Evolutionary conservation across 1,140 invertebrate species (phyloP), one percentile per base, ranked within the genome.

Genomic region (Pseudobourletiella spinata): DNA sequence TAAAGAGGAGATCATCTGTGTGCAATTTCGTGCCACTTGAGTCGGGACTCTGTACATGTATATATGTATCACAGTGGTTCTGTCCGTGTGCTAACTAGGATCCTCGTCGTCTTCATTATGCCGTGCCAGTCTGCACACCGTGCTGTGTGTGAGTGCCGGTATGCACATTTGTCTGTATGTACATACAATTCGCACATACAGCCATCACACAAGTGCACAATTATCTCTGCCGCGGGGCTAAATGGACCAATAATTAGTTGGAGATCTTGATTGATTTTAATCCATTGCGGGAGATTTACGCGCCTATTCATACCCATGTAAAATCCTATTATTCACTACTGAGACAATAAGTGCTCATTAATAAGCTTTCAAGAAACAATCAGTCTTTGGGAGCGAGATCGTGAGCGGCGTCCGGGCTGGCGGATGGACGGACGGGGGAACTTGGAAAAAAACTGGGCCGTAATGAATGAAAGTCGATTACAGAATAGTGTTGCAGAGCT

Each of bases 261-360:
- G n/a, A n/a, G 32, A 39, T 39, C 8, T 39, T 39, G 32, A 39
- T 39, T 39, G 32, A 39, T 39, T 39, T 39, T 39, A 39, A 39
- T 39, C 32, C 32, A 39, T 39, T 39, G 32, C 35, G 16, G 16
- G 18, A n/a, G 24, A 20, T 18, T 18, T 48, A 48, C 46, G 6
- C 46, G 24, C 11, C 46, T 25, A 20, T 48, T 48, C 24, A n/a
- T 18, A 39, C 8, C 32, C 32, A 39, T 39, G 32, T 39, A 39
- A 39, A 39, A 39, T 39, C 8, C 32, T 39, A 39, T 39, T 39
- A 39, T 39, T 39, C 42, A 14, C 11, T 8, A 58, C 35, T 58
- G 15, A 44, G 56, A 58, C 56, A 58, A 58, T 58, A 28, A 58
- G 56, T 43, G 56, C 56, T 58, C 56, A 58, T 58, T 58, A 58